A percentile compares a stretch with the other conserved stretches of the same genome.
These are phyloP conservation scores for Aspidoscelis tigris DNA, from an alignment of 2,113 vertebrate species.

Conservation along the genomic window DNA sequence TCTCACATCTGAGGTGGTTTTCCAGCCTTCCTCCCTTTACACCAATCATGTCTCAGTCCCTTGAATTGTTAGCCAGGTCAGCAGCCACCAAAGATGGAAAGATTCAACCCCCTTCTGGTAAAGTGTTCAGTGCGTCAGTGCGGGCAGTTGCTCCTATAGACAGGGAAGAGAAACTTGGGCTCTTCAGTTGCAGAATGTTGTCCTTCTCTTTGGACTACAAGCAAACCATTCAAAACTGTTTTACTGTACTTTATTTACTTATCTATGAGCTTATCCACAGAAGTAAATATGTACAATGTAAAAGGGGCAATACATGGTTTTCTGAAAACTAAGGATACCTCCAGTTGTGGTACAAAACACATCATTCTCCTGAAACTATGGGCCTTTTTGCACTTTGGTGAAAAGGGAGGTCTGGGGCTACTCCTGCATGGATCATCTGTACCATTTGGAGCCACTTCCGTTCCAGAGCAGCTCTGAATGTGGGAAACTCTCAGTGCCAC, in stretches of 20 bases:
- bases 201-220: neutral
- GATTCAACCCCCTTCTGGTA: no score
- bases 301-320: neutral
- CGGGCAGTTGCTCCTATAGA: no score
- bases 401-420: no score
- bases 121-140: neutral
- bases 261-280: neutral
- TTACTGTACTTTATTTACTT: neutral
- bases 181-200: neutral
- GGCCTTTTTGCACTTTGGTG: no score
- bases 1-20: constrained; percentile 3
- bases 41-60: neutral
- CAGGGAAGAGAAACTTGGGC: no score
- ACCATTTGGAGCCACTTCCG: no score
- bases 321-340: no score
- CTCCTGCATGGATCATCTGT: no score
- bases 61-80: neutral
- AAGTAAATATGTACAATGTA: neutral
- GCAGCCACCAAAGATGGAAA: neutral
- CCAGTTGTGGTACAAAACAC: no score
- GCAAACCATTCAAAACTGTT: neutral
- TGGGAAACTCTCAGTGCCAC: no score
- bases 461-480: no score
- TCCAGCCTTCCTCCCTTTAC: neutral
- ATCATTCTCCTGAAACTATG: no score